These are phyloP conservation scores for Ametastegia equiseti DNA, from an alignment of 2,888 invertebrate genomes.

Conservation along the genomic window DNA sequence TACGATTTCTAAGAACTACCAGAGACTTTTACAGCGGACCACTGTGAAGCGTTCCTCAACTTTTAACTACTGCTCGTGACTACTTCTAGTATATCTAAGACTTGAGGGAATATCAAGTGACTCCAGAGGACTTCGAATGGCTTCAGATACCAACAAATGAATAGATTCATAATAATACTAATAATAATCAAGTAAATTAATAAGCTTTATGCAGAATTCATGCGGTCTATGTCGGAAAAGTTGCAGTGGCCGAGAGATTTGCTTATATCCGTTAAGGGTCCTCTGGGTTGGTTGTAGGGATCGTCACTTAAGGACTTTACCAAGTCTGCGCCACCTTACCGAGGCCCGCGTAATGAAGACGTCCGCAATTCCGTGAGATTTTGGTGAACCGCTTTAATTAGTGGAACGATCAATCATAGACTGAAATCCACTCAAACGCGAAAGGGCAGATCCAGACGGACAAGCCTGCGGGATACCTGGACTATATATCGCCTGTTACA, in stretches of 20 bases:
- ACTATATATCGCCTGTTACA: background rate
- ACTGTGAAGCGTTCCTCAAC: no score
- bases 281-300: background rate
- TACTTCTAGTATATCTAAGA: no score
- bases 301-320: background rate
- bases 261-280: background rate
- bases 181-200: background rate
- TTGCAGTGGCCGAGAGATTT: background rate
- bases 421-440: constrained; percentile 2
- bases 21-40: no score
- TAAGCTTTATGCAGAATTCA: background rate
- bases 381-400: constrained; percentile 33
- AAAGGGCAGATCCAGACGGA: background rate
- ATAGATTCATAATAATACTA: background rate
- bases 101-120: no score
- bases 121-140: no score
- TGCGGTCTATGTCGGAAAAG: background rate
- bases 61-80: no score
- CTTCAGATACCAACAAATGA: background rate
- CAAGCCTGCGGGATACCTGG: background rate
- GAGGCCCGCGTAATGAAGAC: constrained; percentile 27
- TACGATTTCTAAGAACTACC: no score
- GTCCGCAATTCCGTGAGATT: constrained; percentile 14
- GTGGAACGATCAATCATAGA: constrained; percentile 20
- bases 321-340: background rate